Percentiles rank a stretch among this genome's conserved stretches.
Conservation (phyloP, 2,113 vertebrate genomes). For the Neogale vison region DNA sequence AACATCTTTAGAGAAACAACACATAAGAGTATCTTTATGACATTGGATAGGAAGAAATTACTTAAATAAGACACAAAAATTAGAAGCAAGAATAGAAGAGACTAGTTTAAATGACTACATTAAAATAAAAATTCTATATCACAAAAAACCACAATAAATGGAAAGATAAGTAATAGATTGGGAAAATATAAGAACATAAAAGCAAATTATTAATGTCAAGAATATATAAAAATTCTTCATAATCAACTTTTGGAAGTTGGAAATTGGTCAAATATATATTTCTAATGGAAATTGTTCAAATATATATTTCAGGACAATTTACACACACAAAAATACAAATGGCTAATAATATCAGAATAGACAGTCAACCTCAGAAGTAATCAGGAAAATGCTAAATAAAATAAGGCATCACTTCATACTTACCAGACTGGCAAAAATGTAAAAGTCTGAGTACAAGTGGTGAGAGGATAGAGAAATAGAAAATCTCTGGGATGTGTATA, state of each 20-base stretch:
- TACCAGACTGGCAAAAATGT: neutral
- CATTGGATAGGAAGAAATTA: neutral
- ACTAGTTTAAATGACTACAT: neutral
- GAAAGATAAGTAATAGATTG: neutral
- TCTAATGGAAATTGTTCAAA: neutral
- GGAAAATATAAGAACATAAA: neutral
- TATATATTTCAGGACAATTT: neutral
- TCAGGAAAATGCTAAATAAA: constrained; percentile 25
- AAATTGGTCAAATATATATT: neutral
- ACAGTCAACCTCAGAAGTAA: neutral
- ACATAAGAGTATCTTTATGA: neutral
- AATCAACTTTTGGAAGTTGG: neutral
- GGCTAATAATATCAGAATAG: neutral
- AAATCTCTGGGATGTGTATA: neutral
- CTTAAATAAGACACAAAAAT: constrained; percentile 5
- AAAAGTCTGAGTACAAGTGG: neutral
- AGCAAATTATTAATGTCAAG: neutral
- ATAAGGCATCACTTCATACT: neutral
- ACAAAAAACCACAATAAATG: neutral
- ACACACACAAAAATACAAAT: neutral
- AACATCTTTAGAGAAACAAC: constrained; percentile 10
- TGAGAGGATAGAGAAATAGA: neutral
- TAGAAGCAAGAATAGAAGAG: neutral
- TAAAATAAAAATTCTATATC: neutral
- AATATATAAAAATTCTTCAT: neutral